A percentile compares a stretch with the other conserved stretches of the same genome.
Evolutionary conservation across 2,113 vertebrate species (phyloP).

Genomic region (Propithecus coquereli): DNA sequence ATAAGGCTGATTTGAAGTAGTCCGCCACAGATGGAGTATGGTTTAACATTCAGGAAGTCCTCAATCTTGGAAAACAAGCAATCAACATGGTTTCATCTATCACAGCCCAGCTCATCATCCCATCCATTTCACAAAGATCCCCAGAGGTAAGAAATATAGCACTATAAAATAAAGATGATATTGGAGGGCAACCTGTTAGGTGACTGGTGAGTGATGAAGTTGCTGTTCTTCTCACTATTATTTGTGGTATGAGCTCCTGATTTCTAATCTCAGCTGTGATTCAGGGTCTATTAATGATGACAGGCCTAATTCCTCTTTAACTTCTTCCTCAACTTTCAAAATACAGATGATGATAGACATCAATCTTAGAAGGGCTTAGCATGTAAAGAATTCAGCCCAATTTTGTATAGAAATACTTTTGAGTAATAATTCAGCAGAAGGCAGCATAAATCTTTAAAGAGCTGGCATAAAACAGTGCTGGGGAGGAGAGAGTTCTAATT

Average conservation of each 20-base stretch:
- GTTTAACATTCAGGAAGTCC: constrained; percentile 47
- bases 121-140: constrained; percentile 64
- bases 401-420: constrained; percentile 53
- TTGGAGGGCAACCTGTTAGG: constrained; percentile 73
- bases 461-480: constrained; percentile 37
- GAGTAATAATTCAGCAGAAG: constrained; percentile 48
- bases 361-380: constrained; percentile 57
- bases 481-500: constrained; percentile 34
- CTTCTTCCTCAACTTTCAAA: constrained; percentile 71
- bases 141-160: constrained; percentile 71
- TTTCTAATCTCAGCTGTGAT: constrained; percentile 71
- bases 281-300: constrained; percentile 72
- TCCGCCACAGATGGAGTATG: not conserved
- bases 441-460: constrained; percentile 60
- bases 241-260: constrained; percentile 67
- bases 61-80: constrained; percentile 62
- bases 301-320: constrained; percentile 74
- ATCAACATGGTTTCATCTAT: constrained; percentile 68
- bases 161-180: constrained; percentile 77
- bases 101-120: constrained; percentile 61
- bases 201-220: constrained; percentile 73
- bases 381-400: constrained; percentile 27
- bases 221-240: constrained; percentile 65
- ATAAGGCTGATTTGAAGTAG: not conserved
- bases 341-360: constrained; percentile 64